A percentile compares a stretch with the other conserved stretches of the same genome.
These are phyloP conservation scores for Thereva nobilitata DNA, from an alignment of 2,888 invertebrate genomes.

Conservation along the genomic window DNA sequence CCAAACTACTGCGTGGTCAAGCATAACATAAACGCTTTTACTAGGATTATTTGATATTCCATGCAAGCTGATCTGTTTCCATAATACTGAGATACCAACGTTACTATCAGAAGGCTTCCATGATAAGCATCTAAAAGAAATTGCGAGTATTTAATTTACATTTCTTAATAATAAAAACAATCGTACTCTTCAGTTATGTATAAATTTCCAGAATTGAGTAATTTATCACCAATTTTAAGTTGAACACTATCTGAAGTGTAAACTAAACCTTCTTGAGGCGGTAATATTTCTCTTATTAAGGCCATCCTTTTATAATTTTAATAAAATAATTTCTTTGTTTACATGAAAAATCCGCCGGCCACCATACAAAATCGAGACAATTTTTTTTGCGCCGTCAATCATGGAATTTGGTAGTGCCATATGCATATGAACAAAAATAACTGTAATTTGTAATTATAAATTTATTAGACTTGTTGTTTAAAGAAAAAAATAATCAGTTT, in stretches of 20 bases:
- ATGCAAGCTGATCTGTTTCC: conserved; percentile 56
- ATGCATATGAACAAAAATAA: neutral
- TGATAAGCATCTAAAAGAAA: conserved; percentile 49
- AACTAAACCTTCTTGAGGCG: conserved; percentile 52
- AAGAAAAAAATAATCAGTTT: neutral
- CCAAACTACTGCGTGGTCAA: conserved; percentile 55
- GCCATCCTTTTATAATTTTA: conserved; percentile 49
- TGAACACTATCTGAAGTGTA: conserved; percentile 52
- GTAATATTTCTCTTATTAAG: conserved; percentile 51
- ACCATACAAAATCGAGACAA: neutral
- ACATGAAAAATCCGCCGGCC: conserved; percentile 1
- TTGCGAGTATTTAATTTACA: neutral
- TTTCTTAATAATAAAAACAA: neutral
- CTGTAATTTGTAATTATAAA: too few species aligned
- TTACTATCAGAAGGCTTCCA: conserved; percentile 52
- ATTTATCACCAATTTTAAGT: conserved; percentile 52
- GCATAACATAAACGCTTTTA: conserved; percentile 55
- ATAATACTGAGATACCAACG: conserved; percentile 55
- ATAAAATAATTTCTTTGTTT: conserved; percentile 11
- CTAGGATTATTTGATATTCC: conserved; percentile 53
- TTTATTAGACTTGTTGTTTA: neutral
- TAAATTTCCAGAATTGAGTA: conserved; percentile 52
- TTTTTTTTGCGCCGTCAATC: neutral
- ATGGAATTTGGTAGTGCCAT: neutral
- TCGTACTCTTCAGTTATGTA: conserved; percentile 55